These are phyloP conservation scores for Salvelinus sp. DNA, from an alignment of 2,113 vertebrate genomes.

Conservation along the genomic window DNA sequence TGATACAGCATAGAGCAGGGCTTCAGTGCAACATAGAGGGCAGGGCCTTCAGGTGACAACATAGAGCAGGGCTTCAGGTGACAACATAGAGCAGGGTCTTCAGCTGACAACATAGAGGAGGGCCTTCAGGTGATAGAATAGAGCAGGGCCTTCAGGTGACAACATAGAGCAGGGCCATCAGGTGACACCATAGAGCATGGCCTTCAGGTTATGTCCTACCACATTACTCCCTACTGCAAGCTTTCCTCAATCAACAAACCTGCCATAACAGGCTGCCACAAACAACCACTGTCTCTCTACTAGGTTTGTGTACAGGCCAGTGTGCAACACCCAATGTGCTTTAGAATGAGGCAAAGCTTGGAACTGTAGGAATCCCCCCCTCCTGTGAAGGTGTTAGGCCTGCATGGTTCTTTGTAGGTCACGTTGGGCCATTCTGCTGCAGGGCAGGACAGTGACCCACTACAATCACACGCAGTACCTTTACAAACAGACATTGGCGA, in stretches of 20 bases:
- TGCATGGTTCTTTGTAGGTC: background rate
- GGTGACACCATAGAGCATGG: background rate
- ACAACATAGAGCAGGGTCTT: too few relatives aligned
- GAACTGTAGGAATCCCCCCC: background rate
- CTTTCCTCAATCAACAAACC: too few relatives aligned
- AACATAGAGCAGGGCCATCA: too few relatives aligned
- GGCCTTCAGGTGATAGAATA: too few relatives aligned
- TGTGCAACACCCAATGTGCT: background rate
- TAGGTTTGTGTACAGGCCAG: background rate
- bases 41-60: too few relatives aligned
- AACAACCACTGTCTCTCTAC: background rate
- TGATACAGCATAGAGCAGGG: too few relatives aligned
- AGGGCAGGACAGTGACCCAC: slow-evolving; percentile 6
- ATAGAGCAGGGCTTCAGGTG: too few relatives aligned
- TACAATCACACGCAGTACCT: background rate
- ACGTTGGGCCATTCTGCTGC: background rate
- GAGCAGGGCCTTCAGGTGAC: too few relatives aligned
- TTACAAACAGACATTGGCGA: background rate
- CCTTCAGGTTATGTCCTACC: too few relatives aligned
- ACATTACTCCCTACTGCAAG: too few relatives aligned
- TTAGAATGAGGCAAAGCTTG: background rate
- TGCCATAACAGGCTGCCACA: background rate
- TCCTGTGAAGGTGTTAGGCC: background rate
- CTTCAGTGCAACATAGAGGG: too few relatives aligned
- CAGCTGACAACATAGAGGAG: too few relatives aligned